Percentiles rank a stretch among this genome's conserved stretches.
Conservation (phyloP, 2,113 vertebrate genomes). For the Megalops atlanticus region DNA sequence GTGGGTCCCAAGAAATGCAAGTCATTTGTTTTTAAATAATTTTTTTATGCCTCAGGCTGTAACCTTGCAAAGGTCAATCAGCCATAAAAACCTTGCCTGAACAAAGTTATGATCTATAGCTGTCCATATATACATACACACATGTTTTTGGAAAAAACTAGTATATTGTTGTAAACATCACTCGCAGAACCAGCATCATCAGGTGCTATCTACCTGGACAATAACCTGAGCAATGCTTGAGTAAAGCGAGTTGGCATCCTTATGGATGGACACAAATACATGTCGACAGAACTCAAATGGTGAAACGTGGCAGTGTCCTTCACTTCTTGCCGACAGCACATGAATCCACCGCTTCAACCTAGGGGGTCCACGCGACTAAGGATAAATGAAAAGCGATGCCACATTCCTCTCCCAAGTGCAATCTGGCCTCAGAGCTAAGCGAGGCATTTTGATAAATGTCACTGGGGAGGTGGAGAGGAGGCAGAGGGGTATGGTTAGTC, state of each 20-base stretch:
- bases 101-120: no score
- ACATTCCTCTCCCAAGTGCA: background rate
- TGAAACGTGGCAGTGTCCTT: background rate
- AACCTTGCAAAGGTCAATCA: background rate
- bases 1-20: background rate
- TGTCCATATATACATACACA: no score
- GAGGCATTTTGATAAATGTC: background rate
- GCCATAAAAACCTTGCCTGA: background rate
- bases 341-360: background rate
- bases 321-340: background rate
- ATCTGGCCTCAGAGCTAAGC: background rate
- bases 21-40: background rate
- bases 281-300: background rate
- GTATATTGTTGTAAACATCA: background rate
- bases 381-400: slow-evolving; percentile 16
- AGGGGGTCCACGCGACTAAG: background rate
- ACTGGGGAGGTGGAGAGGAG: slow-evolving; percentile 9
- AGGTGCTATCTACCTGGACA: background rate
- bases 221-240: background rate
- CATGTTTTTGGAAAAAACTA: background rate
- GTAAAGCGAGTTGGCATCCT: background rate
- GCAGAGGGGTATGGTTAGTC: background rate
- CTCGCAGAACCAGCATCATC: background rate
- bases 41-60: background rate
- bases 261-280: background rate